Percentiles rank a stretch among this genome's conserved stretches.
phyloP scores from a whole-genome alignment of 2,888 invertebrate species.

The Cryptocheilus praepositus region DNA sequence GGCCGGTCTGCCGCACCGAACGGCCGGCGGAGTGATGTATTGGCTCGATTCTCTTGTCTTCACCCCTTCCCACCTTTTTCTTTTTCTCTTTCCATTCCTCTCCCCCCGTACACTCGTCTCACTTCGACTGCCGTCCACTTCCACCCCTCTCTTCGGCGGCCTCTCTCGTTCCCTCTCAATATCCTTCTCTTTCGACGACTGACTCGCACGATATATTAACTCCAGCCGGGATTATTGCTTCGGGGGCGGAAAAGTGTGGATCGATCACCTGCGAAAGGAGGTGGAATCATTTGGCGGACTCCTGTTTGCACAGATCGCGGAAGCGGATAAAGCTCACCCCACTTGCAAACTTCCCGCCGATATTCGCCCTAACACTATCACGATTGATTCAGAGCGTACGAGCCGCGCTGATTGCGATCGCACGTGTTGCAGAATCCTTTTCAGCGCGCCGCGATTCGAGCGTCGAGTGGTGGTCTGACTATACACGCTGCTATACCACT shows the following conservation, averaged over 20 bases:
- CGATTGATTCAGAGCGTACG: constrained; percentile 36
- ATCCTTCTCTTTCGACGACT: constrained; percentile 19
- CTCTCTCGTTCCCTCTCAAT: constrained; percentile 14
- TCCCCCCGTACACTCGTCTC: constrained; percentile 14
- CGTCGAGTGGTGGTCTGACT: not conserved
- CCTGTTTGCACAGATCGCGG: constrained; percentile 31
- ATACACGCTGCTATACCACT: not conserved
- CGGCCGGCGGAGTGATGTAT: constrained; percentile 71
- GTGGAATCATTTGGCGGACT: constrained; percentile 32
- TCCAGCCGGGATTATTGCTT: constrained; percentile 51
- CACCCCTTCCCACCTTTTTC: constrained; percentile 32
- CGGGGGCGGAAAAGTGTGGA: constrained; percentile 45
- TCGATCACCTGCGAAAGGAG: constrained; percentile 45
- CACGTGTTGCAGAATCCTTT: constrained; percentile 2
- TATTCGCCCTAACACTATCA: constrained; percentile 17
- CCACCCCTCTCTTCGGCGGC: too few relatives aligned
- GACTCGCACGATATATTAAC: constrained; percentile 53
- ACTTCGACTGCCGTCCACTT: constrained; percentile 17
- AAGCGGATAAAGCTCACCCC: constrained; percentile 45
- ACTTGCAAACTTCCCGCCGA: constrained; percentile 22
- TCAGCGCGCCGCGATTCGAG: not conserved
- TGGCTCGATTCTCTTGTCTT: constrained; percentile 59
- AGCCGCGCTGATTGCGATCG: constrained; percentile 12
- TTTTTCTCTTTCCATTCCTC: constrained; percentile 22
- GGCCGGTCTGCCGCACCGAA: constrained; percentile 67